These are phyloP conservation scores for Caenorhabditis briggsae DNA, from an alignment of 1,140 invertebrate species.

Conservation along the genomic window DNA sequence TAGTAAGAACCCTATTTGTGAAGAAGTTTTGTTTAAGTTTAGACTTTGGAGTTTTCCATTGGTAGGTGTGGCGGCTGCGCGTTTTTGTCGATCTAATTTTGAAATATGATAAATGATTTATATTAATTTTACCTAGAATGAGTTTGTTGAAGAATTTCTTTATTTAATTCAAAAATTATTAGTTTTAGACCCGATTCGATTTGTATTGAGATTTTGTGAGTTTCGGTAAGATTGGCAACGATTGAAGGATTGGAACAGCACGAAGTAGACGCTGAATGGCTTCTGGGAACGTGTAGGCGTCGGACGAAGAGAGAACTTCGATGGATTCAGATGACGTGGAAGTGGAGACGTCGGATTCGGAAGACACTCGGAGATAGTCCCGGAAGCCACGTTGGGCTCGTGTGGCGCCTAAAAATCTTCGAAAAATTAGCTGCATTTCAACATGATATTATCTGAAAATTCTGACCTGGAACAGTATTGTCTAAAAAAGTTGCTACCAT, in stretches of 20 bases:
- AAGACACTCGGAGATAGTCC: background rate
- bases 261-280: background rate
- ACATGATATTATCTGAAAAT: background rate
- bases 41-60: no score
- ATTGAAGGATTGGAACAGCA: conserved; percentile 5
- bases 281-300: conserved; percentile 42
- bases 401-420: conserved; percentile 53
- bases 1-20: no score
- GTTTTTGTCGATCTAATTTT: no score
- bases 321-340: background rate
- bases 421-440: no score
- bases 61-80: no score
- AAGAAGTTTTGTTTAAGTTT: no score
- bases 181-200: conserved; percentile 6
- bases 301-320: background rate
- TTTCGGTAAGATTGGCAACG: conserved; percentile 31
- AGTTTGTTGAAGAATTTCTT: no score
- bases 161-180: background rate
- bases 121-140: no score
- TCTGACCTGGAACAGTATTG: conserved; percentile 78
- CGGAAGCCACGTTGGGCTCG: conserved; percentile 54
- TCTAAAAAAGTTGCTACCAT: conserved; percentile 78
- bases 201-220: conserved; percentile 14
- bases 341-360: background rate
- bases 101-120: no score